Base-by-base conservation (phyloP, 1,140 invertebrate genomes). In the Chironomus tepperi region DNA sequence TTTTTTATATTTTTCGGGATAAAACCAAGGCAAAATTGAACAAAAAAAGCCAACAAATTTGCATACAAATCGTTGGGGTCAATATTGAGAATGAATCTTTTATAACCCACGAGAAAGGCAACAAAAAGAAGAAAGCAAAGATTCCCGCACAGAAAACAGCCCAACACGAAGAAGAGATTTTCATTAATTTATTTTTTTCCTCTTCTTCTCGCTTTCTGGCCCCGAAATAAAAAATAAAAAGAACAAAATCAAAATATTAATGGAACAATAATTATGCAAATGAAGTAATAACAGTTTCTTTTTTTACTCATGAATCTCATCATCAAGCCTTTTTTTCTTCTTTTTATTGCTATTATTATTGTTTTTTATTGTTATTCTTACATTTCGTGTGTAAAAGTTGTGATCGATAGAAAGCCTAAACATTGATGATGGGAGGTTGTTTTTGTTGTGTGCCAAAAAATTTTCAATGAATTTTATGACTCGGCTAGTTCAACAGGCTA, bases 211-310 rank as follows among this genome's bases (percentile, higher is more conserved):
- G 47, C 5, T 12, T 57, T 57, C 47, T 57, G 12, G 12, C 47
- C 24, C n/a, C n/a, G n/a, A n/a, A n/a, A n/a, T 34, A 34, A 34
- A 34, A 57, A 18, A 21, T 7, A 67, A 0, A 6, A 9, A 16
- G 65, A 70, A 19, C 6, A 70, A 21, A 21, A 34, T 34, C 24
- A 34, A 70, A 70, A 70, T 70, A 70, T 70, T 70, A 70, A 70
- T 70, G 65, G 65, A 70, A 70, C 19, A 70, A 70, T 70, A 70
- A 70, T 70, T 70, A 70, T 70, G 65, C 18, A 70, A 70, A 70
- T 70, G 7, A 70, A 70, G 65, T 21, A 19, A 70, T 70, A 70
- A 57, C n/a, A 12, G 47, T 57, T 15, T 57, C 47, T 57, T 57
- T 15, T 47, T 57, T 15, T 57, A n/a, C 47, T 15, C 47, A 57